Evolutionary conservation across 2,797 vertebrate species (phyloP), one percentile per base, ranked within the genome.

Genomic region (Sebastes vulpes): DNA sequence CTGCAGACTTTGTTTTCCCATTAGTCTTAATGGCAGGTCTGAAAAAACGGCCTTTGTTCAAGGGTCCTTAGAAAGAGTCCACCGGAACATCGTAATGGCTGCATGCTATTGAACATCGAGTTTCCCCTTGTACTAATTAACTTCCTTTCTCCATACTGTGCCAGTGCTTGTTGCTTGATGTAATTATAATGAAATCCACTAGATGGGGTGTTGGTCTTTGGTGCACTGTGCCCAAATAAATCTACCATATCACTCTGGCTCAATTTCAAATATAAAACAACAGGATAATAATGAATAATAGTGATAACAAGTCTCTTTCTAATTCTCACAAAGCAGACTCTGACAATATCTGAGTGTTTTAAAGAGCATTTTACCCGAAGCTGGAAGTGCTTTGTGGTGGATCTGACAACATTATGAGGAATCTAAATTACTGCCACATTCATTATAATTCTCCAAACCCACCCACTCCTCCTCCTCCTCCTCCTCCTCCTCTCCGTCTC

Each of bases 351-450:
- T 73, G 71, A 80, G 60, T 73, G 61, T 21, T 82, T 59, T 81
- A 42, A 69, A 76, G 9, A 67, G 14, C 5, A 11, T 61, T 69
- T 80, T 75, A 74, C 75, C 75, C 64, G 5, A 76, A 84, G 77
- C 85, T 92, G 88, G 85, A 88, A 91, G 76, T 84, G 82, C 86
- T 92, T 94, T 91, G 90, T 52, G 91, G 89, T 21, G 16, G 26
- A 79, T 91, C 86, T 77, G 88, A 93, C 87, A 93, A 91, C 84
- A 91, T 86, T 90, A 90, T 78, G 79, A 91, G 82, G 84, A 90
- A 90, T 91, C 84, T 75, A 90, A 92, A 91, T 94, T 66, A 81
- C 81, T 91, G 74, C 86, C 91, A 93, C 82, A 92, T 93, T 92
- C 69, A 89, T 89, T 61, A 79, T 85, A 84, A 86, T 84, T 79